These are phyloP conservation scores for Parazoanthus darwini DNA, from an alignment of 92 coral and sea anemone genomes.

Conservation along the genomic window DNA sequence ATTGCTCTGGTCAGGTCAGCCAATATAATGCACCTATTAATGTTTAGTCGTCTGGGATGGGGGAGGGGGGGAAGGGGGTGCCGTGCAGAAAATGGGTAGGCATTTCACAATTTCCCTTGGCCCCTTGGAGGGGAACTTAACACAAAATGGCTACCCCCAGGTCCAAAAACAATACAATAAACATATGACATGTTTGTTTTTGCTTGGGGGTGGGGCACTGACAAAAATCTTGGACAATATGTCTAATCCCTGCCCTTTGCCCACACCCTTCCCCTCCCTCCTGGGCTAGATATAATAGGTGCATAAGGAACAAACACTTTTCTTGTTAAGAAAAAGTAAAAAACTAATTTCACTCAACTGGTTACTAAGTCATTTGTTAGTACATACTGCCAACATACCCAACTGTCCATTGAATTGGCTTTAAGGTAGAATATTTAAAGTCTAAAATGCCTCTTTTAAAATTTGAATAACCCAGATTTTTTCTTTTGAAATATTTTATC, in stretches of 20 bases:
- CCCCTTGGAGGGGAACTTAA: too few relatives aligned
- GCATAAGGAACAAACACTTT: neutral
- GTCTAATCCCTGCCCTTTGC: neutral
- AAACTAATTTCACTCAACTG: constrained; percentile 2
- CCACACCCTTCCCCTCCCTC: constrained; percentile 8
- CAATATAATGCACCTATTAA: too few relatives aligned
- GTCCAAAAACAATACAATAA: neutral
- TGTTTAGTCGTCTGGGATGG: too few relatives aligned
- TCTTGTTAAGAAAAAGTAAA: constrained; percentile 1
- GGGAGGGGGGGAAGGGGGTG: too few relatives aligned
- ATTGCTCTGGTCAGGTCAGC: too few relatives aligned
- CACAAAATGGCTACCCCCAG: constrained; percentile 4
- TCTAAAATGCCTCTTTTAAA: neutral
- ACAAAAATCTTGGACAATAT: neutral
- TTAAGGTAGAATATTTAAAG: constrained; percentile 4
- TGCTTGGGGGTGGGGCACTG: constrained; percentile 8
- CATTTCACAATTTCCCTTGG: too few relatives aligned
- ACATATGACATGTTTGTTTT: neutral
- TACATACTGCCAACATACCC: constrained; percentile 8
- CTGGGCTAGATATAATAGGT: constrained; percentile 5
- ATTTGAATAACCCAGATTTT: constrained; percentile 5
- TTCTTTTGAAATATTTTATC: constrained; percentile 4
- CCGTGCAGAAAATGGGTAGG: too few relatives aligned
- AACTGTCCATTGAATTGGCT: constrained; percentile 7
- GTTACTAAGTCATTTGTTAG: constrained; percentile 1